phyloP scores from a whole-genome alignment of 2,113 vertebrate species.

The Psammodynastes pulverulentus region DNA sequence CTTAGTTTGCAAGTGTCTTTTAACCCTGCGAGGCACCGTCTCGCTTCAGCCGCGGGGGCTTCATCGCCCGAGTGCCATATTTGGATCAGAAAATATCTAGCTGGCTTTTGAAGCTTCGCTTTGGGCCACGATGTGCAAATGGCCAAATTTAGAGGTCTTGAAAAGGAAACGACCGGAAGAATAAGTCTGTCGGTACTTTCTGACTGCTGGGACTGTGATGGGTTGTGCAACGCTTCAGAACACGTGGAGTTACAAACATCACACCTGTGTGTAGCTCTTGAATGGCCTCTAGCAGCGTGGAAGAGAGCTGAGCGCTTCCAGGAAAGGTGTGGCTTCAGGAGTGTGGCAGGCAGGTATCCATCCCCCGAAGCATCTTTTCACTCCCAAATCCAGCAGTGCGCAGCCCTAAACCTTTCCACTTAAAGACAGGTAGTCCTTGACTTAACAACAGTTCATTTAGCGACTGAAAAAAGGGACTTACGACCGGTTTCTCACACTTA shows the following conservation, averaged over 20 bases:
- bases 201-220: background rate
- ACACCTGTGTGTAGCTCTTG: background rate
- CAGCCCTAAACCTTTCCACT: background rate
- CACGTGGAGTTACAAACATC: background rate
- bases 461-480: too few species aligned
- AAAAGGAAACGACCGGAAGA: background rate
- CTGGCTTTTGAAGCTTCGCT: background rate
- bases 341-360: background rate
- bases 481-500: too few species aligned
- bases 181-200: background rate
- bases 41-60: accelerated
- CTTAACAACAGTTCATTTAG: background rate
- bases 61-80: background rate
- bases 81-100: background rate
- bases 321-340: background rate
- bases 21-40: accelerated
- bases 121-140: background rate
- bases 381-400: background rate
- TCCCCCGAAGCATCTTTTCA: background rate
- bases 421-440: background rate
- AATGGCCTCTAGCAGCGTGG: background rate
- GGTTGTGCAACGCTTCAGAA: background rate
- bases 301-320: background rate
- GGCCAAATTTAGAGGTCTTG: background rate
- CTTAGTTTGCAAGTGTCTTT: background rate